phyloP scores from a whole-genome alignment of 2,113 vertebrate species.

The Sula dactylatra region DNA sequence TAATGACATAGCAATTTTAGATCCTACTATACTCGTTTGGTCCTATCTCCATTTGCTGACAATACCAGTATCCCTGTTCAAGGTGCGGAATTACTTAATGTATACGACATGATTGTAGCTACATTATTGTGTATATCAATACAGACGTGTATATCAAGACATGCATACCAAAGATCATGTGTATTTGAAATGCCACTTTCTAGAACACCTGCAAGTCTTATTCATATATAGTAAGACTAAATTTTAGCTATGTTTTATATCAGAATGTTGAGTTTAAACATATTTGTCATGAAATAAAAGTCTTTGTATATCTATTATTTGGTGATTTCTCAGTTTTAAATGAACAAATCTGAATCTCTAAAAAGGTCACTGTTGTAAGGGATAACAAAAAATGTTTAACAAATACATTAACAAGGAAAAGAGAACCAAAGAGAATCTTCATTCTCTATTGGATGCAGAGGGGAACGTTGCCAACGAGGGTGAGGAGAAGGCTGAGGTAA shows the following conservation, averaged over 20 bases:
- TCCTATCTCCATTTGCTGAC: not conserved
- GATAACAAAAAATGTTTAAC: no score
- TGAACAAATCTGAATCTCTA: not conserved
- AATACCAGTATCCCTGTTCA: not conserved
- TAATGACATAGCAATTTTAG: not conserved
- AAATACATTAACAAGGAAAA: no score
- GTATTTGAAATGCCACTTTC: not conserved
- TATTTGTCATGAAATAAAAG: not conserved
- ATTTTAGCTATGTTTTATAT: not conserved
- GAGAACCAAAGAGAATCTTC: no score
- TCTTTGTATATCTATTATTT: not conserved
- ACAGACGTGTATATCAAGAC: no score
- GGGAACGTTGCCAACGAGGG: no score
- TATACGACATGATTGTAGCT: not conserved
- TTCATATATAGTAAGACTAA: not conserved
- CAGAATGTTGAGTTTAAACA: not conserved
- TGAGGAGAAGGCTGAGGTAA: no score
- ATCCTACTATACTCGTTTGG: not conserved
- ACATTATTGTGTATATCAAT: not conserved
- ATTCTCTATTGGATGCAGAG: no score
- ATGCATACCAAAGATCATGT: not conserved
- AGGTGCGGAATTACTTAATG: not conserved
- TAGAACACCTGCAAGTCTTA: not conserved
- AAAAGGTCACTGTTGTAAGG: no score
- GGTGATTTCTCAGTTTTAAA: not conserved